These are phyloP conservation scores for Reinhardtius hippoglossoides DNA, from an alignment of 2,113 vertebrate species.

Conservation along the genomic window DNA sequence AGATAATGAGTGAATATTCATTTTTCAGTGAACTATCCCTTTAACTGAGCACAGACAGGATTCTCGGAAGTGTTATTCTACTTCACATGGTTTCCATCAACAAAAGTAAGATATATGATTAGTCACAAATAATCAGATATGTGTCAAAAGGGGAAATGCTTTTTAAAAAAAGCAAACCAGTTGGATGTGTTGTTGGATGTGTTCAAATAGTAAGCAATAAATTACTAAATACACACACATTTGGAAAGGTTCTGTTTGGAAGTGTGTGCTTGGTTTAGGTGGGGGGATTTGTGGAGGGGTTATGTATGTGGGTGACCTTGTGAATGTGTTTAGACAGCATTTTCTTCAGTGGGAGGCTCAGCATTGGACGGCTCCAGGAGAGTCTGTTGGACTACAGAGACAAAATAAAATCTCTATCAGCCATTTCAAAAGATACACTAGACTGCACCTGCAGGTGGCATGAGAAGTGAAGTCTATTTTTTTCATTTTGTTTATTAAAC, in stretches of 20 bases:
- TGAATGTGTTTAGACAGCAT: slow-evolving; percentile 66
- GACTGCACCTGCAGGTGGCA: background rate
- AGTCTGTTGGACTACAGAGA: slow-evolving; percentile 84
- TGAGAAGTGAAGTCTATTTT: too few relatives aligned
- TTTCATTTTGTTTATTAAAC: too few relatives aligned
- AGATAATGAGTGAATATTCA: background rate
- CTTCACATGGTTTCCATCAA: background rate
- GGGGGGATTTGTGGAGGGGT: background rate
- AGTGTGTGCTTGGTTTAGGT: background rate
- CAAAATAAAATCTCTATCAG: background rate
- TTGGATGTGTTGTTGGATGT: background rate
- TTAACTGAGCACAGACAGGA: background rate
- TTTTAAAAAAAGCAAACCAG: background rate
- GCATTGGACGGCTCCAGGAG: slow-evolving; percentile 83
- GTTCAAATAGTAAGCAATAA: slow-evolving; percentile 32
- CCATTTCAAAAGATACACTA: background rate
- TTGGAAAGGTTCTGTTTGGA: slow-evolving; percentile 28
- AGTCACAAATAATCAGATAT: background rate
- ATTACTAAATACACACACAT: slow-evolving; percentile 41
- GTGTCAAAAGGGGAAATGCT: background rate
- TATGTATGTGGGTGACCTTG: background rate
- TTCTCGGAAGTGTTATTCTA: too few relatives aligned
- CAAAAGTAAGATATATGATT: background rate
- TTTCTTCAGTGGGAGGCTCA: slow-evolving; percentile 81
- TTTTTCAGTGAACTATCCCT: background rate